Base-by-base conservation (phyloP, 2,113 vertebrate genomes). In the Neoarius graeffei region DNA sequence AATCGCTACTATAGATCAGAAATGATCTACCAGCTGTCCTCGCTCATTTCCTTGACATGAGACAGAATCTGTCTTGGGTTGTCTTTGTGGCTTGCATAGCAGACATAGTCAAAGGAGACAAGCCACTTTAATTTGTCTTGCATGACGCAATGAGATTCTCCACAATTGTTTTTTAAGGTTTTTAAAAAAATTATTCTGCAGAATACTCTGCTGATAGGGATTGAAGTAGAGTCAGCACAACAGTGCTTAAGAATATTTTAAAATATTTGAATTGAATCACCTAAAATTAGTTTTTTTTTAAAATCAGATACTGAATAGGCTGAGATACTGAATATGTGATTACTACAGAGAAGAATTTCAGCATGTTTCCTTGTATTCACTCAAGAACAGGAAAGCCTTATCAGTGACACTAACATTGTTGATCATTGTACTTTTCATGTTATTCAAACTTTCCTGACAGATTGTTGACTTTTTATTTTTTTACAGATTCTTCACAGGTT, bases 31-130 rank as follows among this genome's bases (percentile, higher is more conserved):
- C 64, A 56, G 52, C 76, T 69, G 62, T 86, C 52, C 27, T 13
- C 48, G 54, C 23, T 81, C 20, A 81, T 87, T 87, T 87, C 79
- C 86, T 71, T 87, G 64, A 87, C 52, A n/a, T 56, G 8, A 81
- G 76, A 35, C 86, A 87, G 86, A 73, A 57, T 66, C 60, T 69
- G 30, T 81, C 27, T 66, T 79, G 85, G 74, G 85, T 80, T 76
- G 59, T 79, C 66, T 71, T 81, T 67, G 85, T 23, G 62, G 76
- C 27, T 79, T 80, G 76, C 76, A 17, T 27, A n/a, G 77, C 85
- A 86, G 77, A 59, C 52, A 64, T 11, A 59, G 64, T 48, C 30
- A 82, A 17, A 82, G 30, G 20, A 87, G 62, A 54, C 64, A 27
- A 54, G 23, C 8, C 23, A 66, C n/a, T 67, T 74, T 52, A 23